A percentile compares a stretch with the other conserved stretches of the same genome.
These are phyloP conservation scores for Metacarcinus magister DNA, from an alignment of 2,888 invertebrate species.

Conservation along the genomic window DNA sequence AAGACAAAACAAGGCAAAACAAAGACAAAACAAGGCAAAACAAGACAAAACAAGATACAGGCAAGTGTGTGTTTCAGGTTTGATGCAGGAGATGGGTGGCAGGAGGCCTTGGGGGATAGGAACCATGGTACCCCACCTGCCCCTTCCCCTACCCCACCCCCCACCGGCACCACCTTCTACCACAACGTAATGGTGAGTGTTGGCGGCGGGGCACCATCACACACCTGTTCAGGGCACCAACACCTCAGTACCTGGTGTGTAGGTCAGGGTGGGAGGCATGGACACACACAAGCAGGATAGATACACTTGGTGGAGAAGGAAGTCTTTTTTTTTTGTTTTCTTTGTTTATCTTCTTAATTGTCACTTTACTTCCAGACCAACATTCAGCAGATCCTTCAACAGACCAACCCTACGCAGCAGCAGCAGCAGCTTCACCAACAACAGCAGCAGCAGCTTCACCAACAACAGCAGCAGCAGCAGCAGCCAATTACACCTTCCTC, in stretches of 20 bases:
- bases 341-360: background rate
- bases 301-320: too few species aligned
- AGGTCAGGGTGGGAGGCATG: too few species aligned
- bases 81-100: background rate
- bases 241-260: too few species aligned
- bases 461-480: background rate
- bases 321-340: background rate
- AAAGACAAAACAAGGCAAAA: too few species aligned
- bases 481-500: background rate
- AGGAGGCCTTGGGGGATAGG: background rate
- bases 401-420: background rate
- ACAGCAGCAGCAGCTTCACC: background rate
- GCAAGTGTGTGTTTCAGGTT: background rate
- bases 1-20: too few species aligned
- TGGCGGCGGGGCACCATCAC: background rate
- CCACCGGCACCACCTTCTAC: constrained; percentile 68
- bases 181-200: constrained; percentile 71
- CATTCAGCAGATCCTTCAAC: constrained; percentile 22
- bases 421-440: background rate
- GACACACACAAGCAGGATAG: too few species aligned
- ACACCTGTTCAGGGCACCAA: too few species aligned
- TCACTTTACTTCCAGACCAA: background rate
- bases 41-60: background rate
- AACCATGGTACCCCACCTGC: background rate
- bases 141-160: background rate